Percentiles rank a stretch among this genome's conserved stretches.
Evolutionary conservation across 2,888 invertebrate genomes (phyloP).

Genomic region (Tortrix viridana): DNA sequence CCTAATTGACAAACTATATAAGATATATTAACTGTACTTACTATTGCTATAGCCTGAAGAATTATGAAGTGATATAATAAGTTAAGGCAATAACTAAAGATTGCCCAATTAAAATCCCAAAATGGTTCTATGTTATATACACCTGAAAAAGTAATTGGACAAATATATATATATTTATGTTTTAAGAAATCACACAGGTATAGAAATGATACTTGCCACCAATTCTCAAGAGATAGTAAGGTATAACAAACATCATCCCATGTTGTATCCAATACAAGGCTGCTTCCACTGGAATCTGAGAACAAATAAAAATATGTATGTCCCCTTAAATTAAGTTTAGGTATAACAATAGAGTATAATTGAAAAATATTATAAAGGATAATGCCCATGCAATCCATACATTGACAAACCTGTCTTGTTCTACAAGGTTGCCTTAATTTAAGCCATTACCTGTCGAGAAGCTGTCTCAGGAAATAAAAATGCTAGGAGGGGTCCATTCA

Average conservation of each 20-base stretch:
- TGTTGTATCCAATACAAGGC: conserved; percentile 98
- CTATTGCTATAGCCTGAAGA: conserved; percentile 87
- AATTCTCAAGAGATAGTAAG: conserved; percentile 94
- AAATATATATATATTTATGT: conserved; percentile 8
- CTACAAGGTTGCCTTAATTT: background rate
- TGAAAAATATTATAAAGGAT: too few species aligned
- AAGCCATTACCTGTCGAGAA: conserved; percentile 89
- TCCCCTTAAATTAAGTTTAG: too few species aligned
- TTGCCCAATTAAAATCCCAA: conserved; percentile 90
- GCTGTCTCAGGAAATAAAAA: conserved; percentile 97
- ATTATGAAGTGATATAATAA: conserved; percentile 93
- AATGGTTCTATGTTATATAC: conserved; percentile 92
- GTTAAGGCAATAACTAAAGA: conserved; percentile 91
- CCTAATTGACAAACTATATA: too few species aligned
- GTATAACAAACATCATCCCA: conserved; percentile 96
- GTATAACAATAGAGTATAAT: too few species aligned
- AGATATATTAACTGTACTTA: conserved; percentile 63
- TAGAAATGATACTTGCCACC: conserved; percentile 87
- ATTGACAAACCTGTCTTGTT: background rate
- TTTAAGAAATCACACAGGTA: background rate
- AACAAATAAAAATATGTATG: conserved; percentile 21
- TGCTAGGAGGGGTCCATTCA: conserved; percentile 97
- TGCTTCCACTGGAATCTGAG: conserved; percentile 95
- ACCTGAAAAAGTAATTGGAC: conserved; percentile 83
- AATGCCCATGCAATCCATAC: too few species aligned